Base-by-base conservation (phyloP, 2,797 vertebrate genomes). In the Hydrolagus colliei region DNA sequence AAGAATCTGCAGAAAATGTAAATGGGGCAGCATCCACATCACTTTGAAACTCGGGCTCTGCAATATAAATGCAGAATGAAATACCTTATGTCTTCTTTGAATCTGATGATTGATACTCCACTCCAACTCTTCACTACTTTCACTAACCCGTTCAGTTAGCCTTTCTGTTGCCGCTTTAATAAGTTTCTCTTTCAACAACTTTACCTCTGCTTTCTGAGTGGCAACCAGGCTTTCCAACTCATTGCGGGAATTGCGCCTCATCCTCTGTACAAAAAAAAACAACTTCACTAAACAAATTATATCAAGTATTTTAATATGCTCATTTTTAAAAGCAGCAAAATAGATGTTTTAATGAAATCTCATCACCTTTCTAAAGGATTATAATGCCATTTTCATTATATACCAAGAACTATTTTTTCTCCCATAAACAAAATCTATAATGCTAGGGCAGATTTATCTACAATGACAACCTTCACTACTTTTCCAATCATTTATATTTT, bases 161-260 rank as follows among this genome's bases (percentile, higher is more conserved):
- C 90, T 89, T 89, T 89, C 75, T 88, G 86, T 88, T 12, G 86
- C 63, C 76, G 87, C 87, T 89, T 90, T 90, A 73, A 52, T 52
- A 52, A 89, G 63, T 89, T 93, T 93, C 88, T 92, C 89, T 87
- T 90, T 88, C 87, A 94, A 91, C 93, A 90, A 88, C 20, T 92
- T 82, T 1, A 92, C 91, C 91, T 94, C 92, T 86, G 89, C 91
- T 86, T 92, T 91, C 88, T 93, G 91, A 86, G 91, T 88, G 27
- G 88, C 87, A 88, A 90, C 88, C 82, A 89, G 86, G 87, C 85
- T 87, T 88, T 93, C 89, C 71, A 93, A 86, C 27, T 91, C 90
- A 22, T 76, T 88, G 78, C 89, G 87, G 72, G 89, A 90, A 88
- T 89, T 87, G 27, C 84, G 89, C 0, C 88, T 88, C 87, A 89